Base-by-base conservation (phyloP, 2,113 vertebrate species). In the Rostratula benghalensis region DNA sequence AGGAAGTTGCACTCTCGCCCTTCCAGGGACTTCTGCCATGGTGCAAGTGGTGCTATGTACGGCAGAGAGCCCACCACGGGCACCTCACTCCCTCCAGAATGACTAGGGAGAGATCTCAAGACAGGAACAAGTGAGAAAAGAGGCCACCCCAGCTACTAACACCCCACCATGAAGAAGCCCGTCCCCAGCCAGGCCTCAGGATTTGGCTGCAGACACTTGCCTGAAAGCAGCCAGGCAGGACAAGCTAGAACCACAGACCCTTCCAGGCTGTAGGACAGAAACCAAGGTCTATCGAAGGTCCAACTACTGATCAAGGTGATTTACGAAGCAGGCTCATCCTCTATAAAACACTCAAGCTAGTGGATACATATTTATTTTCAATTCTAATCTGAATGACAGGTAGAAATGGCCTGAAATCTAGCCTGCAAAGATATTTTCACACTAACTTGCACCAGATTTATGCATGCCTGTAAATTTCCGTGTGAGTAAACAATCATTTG, bases 11-110 rank as follows among this genome's bases (percentile, higher is more conserved):
- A 50, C 22, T 3, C 7, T 50, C 1, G 0, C 8, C 51, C 27
- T 83, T 24, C 30, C 13, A 14, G 25, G n/a, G 64, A 13, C 51
- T 83, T 56, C 64, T 41, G 59, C 57, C 45, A 5, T 1, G 13
- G 31, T 4, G 31, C 31, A 61, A 3, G 24, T 30, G 21, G 35
- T 0, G 5, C 74, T 4, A 0, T 4, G 10, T 5, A 13, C 0
- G 1, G 50, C 23, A 13, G 10, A 21, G 30, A 75, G 50, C 50
- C 33, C 54, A 48, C 24, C 0, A 0, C 1, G 3, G 14, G 31
- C 46, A 65, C 50, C 16, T 37, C 37, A 20, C 7, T 25, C 33
- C 2, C 4, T 9, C 33, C 2, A 0, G 10, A 9, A 60, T 68
- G 64, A 18, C 4, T 4, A 57, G 53, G 21, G 19, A 46, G 25